Percentiles rank a stretch among this genome's conserved stretches.
These are phyloP conservation scores for Odocoileus hemionus DNA, from an alignment of 2,113 vertebrate genomes.

Conservation along the genomic window DNA sequence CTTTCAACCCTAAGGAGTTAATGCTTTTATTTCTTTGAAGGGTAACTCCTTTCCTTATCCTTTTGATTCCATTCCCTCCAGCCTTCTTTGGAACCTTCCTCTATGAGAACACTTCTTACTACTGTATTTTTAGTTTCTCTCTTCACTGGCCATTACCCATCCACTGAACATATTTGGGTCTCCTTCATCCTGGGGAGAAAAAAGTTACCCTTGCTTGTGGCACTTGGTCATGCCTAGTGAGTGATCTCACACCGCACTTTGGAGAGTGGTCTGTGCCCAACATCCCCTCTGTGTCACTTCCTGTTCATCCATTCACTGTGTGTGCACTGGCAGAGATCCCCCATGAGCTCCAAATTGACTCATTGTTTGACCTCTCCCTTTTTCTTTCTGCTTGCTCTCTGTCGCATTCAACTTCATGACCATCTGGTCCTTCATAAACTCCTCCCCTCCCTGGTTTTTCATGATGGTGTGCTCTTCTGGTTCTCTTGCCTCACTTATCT, in stretches of 20 bases:
- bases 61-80: not conserved
- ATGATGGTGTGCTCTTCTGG: not conserved
- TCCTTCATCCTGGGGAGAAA: not conserved
- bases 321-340: not conserved
- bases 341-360: not conserved
- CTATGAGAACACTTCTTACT: not conserved
- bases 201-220: not conserved
- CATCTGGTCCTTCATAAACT: not conserved
- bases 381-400: not conserved
- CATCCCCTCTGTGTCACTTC: not conserved
- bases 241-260: not conserved
- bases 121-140: not conserved
- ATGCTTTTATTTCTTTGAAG: not conserved
- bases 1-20: not conserved
- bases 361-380: not conserved
- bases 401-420: not conserved
- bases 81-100: not conserved
- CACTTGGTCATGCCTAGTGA: not conserved
- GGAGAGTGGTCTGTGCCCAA: not conserved
- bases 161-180: not conserved
- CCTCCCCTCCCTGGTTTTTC: not conserved
- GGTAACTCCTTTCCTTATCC: not conserved
- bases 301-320: not conserved
- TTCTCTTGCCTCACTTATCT: not conserved
- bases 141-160: not conserved